Base-by-base conservation (phyloP, 2,888 invertebrate genomes). In the Aporophyla nigra region DNA sequence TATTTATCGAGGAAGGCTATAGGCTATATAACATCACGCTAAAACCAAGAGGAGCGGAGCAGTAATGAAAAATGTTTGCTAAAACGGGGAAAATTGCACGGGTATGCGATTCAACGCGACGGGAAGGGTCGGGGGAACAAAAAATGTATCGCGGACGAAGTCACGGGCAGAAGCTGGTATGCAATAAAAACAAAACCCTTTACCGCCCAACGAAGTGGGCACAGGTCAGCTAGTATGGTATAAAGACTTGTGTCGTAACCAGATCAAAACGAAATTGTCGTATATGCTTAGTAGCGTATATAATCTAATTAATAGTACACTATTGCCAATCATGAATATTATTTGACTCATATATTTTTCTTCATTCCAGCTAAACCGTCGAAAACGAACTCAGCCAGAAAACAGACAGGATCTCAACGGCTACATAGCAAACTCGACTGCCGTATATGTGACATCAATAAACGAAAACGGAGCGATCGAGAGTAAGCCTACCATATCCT, bases 391-490 rank as follows among this genome's bases (percentile, higher is more conserved):
- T 86, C 97, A 97, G 91, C 94, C 96, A 43, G 96, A 96, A 79
- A 96, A 95, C 89, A 88, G 94, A 73, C 94, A 95, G 87, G 98
- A 98, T 89, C 96, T 98, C 85, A 98, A 98, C 97, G 98, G 98
- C 80, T 98, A 98, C 92, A 98, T 98, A 91, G 98, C 98, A 92
- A 98, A 98, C 92, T 98, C 98, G 76, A 98, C 98, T 75, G 98
- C 98, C 76, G 98, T 98, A 87, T 98, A 98, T 97, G 98, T 98
- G 87, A 98, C 98, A 83, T 98, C 98, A 86, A 97, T 98, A 70
- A 96, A 95, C 93, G 96, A 97, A 88, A 96, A 97, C 94, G 95
- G 97, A 80, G 92, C 97, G 19, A 95, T 96, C 89, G 96, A 96
- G 82, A 94, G 93, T 85, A 96, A 96, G 81, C 96, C 97, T 2